phyloP scores from a whole-genome alignment of 2,888 invertebrate genomes.

The Oligia latruncula region DNA sequence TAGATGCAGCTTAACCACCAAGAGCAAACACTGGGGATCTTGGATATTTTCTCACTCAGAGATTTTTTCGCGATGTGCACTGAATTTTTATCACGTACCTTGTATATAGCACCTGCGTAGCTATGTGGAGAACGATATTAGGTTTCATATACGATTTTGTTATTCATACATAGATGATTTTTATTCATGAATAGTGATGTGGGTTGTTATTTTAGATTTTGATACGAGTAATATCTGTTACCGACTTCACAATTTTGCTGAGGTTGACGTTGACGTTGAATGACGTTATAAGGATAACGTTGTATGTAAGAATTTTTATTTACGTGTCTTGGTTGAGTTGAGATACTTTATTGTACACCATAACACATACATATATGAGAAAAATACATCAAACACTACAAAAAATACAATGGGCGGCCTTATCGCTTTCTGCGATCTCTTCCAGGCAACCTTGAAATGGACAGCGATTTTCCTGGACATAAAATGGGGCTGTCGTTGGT shows the following conservation, averaged over 20 bases:
- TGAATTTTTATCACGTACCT: conserved; percentile 81
- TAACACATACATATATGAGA: no score
- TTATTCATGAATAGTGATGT: conserved; percentile 48
- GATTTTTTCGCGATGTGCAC: conserved; percentile 81
- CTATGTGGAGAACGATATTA: conserved; percentile 52
- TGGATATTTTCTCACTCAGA: conserved; percentile 84
- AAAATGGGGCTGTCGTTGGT: no score
- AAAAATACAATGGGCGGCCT: no score
- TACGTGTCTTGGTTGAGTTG: background rate
- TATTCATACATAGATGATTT: conserved; percentile 48
- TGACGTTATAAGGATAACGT: conserved; percentile 8
- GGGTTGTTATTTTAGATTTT: conserved; percentile 40
- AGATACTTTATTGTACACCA: no score
- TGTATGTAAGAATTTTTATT: conserved; percentile 1
- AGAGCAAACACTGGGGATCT: conserved; percentile 88
- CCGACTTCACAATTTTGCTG: conserved; percentile 7
- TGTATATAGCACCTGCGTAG: conserved; percentile 64
- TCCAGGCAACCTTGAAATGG: no score
- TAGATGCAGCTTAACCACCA: conserved; percentile 89
- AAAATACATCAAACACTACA: no score
- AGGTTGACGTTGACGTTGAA: conserved; percentile 3
- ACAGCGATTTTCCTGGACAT: no score
- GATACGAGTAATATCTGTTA: conserved; percentile 3
- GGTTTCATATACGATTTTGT: conserved; percentile 50
- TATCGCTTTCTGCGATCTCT: no score